These are phyloP conservation scores for Latheticus oryzae DNA, from an alignment of 2,888 invertebrate species.

Conservation along the genomic window DNA sequence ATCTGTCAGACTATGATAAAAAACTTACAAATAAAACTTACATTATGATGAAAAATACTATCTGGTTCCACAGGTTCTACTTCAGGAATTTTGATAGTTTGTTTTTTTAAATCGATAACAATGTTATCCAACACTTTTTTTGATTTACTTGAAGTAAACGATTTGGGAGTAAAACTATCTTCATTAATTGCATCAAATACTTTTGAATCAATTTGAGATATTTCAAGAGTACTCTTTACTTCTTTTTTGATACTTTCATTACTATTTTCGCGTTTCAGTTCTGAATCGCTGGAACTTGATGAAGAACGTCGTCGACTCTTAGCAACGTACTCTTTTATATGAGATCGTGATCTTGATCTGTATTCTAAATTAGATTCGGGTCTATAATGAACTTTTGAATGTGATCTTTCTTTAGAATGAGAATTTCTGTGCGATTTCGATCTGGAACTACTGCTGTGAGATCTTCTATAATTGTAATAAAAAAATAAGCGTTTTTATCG, in stretches of 20 bases:
- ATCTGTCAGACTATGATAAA: conserved; percentile 20
- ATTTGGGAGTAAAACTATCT: conserved; percentile 74
- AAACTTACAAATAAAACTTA: conserved; percentile 62
- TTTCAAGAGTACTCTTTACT: conserved; percentile 42
- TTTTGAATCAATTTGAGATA: conserved; percentile 69
- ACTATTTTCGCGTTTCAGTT: conserved; percentile 10
- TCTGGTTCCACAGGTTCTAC: conserved; percentile 70
- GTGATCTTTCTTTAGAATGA: conserved; percentile 46
- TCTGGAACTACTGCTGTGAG: conserved; percentile 54
- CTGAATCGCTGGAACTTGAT: conserved; percentile 40
- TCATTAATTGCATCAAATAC: conserved; percentile 78
- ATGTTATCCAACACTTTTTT: conserved; percentile 77
- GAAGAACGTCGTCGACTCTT: conserved; percentile 53
- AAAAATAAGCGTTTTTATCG: no score
- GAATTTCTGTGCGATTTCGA: conserved; percentile 35
- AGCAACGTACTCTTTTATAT: conserved; percentile 60
- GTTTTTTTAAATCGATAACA: conserved; percentile 78
- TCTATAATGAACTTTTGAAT: conserved; percentile 48
- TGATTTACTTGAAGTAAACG: conserved; percentile 66
- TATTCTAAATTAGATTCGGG: conserved; percentile 47
- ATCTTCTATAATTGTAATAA: conserved; percentile 52
- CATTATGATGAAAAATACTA: conserved; percentile 75
- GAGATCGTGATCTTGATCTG: conserved; percentile 60
- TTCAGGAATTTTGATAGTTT: conserved; percentile 77
- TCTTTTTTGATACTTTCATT: conserved; percentile 14